Percentiles rank a stretch among this genome's conserved stretches.
phyloP scores from a whole-genome alignment of 2,113 vertebrate species.

The Aptenodytes patagonicus region DNA sequence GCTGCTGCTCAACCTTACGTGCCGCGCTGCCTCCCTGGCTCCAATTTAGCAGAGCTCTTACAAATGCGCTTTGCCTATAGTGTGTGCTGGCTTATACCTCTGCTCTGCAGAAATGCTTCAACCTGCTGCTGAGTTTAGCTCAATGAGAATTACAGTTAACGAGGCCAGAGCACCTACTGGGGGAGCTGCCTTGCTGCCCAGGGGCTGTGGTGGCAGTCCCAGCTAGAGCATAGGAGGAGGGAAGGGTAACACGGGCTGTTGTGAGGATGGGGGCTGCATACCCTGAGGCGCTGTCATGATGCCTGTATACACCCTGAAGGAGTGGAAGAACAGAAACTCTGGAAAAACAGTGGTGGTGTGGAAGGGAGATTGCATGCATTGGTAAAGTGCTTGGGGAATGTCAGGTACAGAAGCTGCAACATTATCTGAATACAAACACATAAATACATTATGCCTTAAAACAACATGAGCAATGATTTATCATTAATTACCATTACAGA shows the following conservation, averaged over 20 bases:
- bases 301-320: background rate
- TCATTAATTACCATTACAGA: background rate
- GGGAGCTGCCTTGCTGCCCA: background rate
- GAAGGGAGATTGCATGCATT: background rate
- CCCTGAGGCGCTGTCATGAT: no score
- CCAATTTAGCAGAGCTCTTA: background rate
- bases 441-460: background rate
- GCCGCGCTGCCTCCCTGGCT: background rate
- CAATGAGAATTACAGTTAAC: background rate
- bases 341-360: background rate
- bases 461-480: background rate
- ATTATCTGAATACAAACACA: background rate
- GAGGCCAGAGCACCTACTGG: background rate
- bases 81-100: background rate
- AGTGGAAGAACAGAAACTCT: background rate
- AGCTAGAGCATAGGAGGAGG: background rate
- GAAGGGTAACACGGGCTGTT: background rate
- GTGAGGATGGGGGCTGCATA: background rate
- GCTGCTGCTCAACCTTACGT: rapidly evolving
- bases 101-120: background rate
- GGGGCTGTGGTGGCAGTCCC: background rate
- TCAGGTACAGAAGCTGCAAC: background rate
- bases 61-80: background rate
- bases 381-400: background rate
- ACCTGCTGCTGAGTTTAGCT: background rate